Percentiles rank a stretch among this genome's conserved stretches.
Evolutionary conservation across 1,140 invertebrate genomes (phyloP).

Genomic region (Sycobia sp.): DNA sequence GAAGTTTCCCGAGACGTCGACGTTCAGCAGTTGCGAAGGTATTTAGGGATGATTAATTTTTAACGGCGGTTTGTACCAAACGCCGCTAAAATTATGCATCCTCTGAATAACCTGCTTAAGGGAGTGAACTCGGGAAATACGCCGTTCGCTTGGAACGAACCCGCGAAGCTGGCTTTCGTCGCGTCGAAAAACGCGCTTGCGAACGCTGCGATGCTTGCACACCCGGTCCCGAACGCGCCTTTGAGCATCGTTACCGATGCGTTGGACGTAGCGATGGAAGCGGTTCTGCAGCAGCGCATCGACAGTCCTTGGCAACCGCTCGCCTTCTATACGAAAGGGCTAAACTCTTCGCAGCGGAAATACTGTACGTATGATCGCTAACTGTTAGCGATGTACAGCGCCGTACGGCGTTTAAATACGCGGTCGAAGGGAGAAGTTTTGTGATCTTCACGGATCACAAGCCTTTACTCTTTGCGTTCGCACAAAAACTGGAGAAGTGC

Average conservation of each 20-base stretch:
- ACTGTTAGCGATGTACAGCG: constrained; percentile 50
- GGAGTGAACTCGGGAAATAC: not conserved
- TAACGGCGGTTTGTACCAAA: too few relatives aligned
- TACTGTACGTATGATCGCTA: too few relatives aligned
- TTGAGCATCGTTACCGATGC: constrained; percentile 36
- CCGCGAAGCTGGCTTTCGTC: constrained; percentile 33
- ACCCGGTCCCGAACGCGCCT: constrained; percentile 17
- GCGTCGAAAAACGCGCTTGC: constrained; percentile 36
- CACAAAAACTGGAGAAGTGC: constrained; percentile 43
- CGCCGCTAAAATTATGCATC: too few relatives aligned
- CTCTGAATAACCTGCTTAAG: not conserved
- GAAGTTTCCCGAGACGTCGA: constrained; percentile 33
- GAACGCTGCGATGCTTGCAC: too few relatives aligned
- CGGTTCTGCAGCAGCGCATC: constrained; percentile 37
- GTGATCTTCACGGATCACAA: constrained; percentile 56
- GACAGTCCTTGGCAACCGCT: constrained; percentile 45
- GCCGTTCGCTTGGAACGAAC: constrained; percentile 13
- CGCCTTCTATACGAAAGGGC: constrained; percentile 52
- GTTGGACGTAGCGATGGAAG: constrained; percentile 36
- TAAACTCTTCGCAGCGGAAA: constrained; percentile 41
- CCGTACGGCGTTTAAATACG: constrained; percentile 46
- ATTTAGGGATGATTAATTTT: too few relatives aligned
- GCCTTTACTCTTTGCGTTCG: constrained; percentile 49
- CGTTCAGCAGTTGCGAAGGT: too few relatives aligned
- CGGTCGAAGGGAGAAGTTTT: constrained; percentile 45